Percentiles rank a stretch among this genome's conserved stretches.
Conservation (phyloP, 2,113 vertebrate species). For the Sinocyclocheilus maitianheensis region DNA sequence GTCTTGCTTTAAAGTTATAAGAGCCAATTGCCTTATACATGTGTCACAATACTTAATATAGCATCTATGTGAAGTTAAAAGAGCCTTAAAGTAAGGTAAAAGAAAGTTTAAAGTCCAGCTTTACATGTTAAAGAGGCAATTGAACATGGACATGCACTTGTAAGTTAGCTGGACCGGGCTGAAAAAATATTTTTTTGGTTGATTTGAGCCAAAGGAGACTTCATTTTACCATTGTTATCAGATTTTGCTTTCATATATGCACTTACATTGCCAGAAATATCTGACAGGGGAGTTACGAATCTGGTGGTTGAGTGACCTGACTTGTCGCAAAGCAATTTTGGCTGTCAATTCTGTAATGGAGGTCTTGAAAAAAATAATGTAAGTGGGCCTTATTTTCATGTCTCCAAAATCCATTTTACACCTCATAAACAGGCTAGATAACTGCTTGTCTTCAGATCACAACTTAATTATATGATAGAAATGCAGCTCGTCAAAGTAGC, state of each 20-base stretch:
- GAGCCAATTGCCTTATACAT: background rate
- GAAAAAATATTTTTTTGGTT: background rate
- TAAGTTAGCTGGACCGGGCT: background rate
- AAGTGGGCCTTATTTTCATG: background rate
- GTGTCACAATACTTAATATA: background rate
- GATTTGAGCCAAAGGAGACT: background rate
- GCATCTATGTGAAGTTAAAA: background rate
- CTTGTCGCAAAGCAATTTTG: background rate
- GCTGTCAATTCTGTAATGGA: background rate
- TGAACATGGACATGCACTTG: background rate
- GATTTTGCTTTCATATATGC: background rate
- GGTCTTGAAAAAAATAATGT: background rate
- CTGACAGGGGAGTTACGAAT: background rate
- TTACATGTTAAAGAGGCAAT: background rate
- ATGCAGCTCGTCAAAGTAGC: background rate
- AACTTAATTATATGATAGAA: constrained; percentile 32
- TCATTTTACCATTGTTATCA: background rate
- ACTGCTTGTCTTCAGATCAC: constrained; percentile 43
- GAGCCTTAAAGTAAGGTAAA: background rate
- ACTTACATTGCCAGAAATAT: background rate
- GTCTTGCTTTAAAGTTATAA: background rate
- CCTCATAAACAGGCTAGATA: background rate
- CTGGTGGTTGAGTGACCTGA: background rate
- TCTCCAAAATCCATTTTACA: constrained; percentile 5
- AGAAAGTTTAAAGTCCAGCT: too few species aligned